Base-by-base conservation (phyloP, 2,797 vertebrate genomes). In the Lerista edwardsae region DNA sequence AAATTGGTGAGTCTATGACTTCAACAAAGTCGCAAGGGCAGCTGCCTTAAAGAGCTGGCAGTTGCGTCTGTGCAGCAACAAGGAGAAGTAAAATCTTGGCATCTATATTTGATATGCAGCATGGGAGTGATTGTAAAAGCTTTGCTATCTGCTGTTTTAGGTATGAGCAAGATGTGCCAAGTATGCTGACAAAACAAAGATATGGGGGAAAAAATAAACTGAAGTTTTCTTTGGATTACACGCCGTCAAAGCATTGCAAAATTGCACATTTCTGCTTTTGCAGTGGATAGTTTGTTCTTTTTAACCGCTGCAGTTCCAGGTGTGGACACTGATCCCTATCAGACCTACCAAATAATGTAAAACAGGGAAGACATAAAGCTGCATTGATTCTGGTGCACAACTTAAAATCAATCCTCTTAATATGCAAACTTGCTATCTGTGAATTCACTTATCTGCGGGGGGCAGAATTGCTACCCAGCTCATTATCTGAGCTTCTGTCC, bases 331-430 rank as follows among this genome's bases (percentile, higher is more conserved):
- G 83, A 93, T 91, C 74, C 82, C 87, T 82, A 80, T 17, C 88
- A 84, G 19, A 44, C 78, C 84, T 89, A 78, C 90, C 87, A 92
- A 88, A 92, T 6, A 7, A 93, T 93, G 79, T 89, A 90, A 90
- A 91, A 92, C 85, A 90, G 47, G 44, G 67, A 78, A 75, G 84
- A 92, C 87, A 80, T 67, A 92, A 91, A 86, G 93, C 91, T 85
- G 91, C 87, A 90, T 94, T 0, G 31, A 91, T 95, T 94, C 82
- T 83, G 79, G 88, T 93, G n/a, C n/a, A n/a, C n/a, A n/a, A n/a
- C n/a, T n/a, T n/a, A n/a, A n/a, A n/a, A n/a, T n/a, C n/a, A n/a
- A n/a, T n/a, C n/a, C n/a, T n/a, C n/a, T n/a, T n/a, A n/a, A n/a
- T n/a, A n/a, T n/a, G n/a, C n/a, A n/a, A n/a, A n/a, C n/a, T n/a